A percentile compares a stretch with the other conserved stretches of the same genome.
phyloP scores from a whole-genome alignment of 2,797 vertebrate species.

The Syngnathus acus region DNA sequence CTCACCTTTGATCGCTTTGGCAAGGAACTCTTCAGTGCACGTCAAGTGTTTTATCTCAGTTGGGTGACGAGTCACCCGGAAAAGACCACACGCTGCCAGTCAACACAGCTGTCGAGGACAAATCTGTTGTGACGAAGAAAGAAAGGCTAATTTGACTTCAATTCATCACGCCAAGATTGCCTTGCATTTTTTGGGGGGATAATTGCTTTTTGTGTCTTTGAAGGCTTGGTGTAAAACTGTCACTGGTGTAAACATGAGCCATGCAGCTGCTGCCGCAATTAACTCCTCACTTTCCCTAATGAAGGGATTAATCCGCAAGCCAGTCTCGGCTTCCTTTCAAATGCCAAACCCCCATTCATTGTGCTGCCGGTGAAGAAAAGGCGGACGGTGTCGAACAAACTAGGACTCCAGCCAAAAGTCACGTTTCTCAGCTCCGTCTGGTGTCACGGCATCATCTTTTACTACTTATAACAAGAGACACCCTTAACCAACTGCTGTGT shows the following conservation, averaged over 20 bases:
- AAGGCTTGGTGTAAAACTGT: slow-evolving; percentile 59
- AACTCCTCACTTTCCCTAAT: slow-evolving; percentile 76
- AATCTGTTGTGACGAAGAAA: slow-evolving; percentile 50
- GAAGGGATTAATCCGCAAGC: slow-evolving; percentile 76
- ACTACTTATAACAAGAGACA: slow-evolving; percentile 56
- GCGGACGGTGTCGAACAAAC: slow-evolving; percentile 56
- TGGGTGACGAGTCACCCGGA: slow-evolving; percentile 51
- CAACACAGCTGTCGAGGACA: slow-evolving; percentile 52
- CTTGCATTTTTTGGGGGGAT: slow-evolving; percentile 70
- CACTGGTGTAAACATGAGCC: slow-evolving; percentile 71
- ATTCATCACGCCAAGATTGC: slow-evolving; percentile 72
- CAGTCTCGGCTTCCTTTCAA: slow-evolving; percentile 73
- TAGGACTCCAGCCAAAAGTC: slow-evolving; percentile 64
- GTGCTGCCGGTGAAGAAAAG: slow-evolving; percentile 63
- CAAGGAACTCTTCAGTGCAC: slow-evolving; percentile 46
- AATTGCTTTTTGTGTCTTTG: slow-evolving; percentile 76
- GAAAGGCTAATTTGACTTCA: slow-evolving; percentile 68
- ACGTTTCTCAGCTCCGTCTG: slow-evolving; percentile 62
- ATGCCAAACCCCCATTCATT: slow-evolving; percentile 68
- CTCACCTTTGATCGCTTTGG: slow-evolving; percentile 59
- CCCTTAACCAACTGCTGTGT: slow-evolving; percentile 63
- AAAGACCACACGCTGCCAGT: slow-evolving; percentile 54
- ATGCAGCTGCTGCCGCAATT: slow-evolving; percentile 79
- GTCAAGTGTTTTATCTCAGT: slow-evolving; percentile 69
- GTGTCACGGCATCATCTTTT: slow-evolving; percentile 57